Evolutionary conservation across 2,888 invertebrate species (phyloP).

Genomic region (Parasteatoda lunata): DNA sequence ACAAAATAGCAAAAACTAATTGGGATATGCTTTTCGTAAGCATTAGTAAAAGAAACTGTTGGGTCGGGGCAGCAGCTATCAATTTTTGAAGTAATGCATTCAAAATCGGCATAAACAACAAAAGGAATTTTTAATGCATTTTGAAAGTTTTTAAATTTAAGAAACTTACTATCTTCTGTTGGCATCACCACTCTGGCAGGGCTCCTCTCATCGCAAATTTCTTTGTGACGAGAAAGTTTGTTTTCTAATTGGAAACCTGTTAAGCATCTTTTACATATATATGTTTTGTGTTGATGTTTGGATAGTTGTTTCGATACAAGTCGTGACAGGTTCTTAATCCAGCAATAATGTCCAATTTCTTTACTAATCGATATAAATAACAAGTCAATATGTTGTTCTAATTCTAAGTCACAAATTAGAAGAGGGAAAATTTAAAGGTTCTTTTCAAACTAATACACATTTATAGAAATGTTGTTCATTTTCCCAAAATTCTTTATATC

Average conservation of each 20-base stretch:
- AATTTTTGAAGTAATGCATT: not conserved
- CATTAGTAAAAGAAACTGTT: not conserved
- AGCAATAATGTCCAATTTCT: not conserved
- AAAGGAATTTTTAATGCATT: not conserved
- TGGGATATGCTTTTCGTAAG: slow-evolving; percentile 17
- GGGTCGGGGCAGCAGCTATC: not conserved
- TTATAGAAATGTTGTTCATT: not conserved
- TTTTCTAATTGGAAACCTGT: not conserved
- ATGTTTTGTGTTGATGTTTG: not conserved
- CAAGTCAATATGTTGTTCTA: not conserved
- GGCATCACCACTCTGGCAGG: slow-evolving; percentile 6
- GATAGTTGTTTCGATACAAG: not conserved
- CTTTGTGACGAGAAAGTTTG: not conserved
- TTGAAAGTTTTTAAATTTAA: slow-evolving; percentile 17
- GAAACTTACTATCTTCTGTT: slow-evolving; percentile 1
- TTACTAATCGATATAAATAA: not conserved
- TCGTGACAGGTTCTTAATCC: slow-evolving; percentile 5
- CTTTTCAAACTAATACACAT: not conserved
- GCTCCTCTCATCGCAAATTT: not conserved
- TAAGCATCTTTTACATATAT: not conserved
- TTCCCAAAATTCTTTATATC: not conserved
- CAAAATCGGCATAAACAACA: slow-evolving; percentile 13
- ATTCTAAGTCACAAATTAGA: not conserved
- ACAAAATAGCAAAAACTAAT: slow-evolving; percentile 20
- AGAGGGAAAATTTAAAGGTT: not conserved